phyloP scores from a whole-genome alignment of 2,888 invertebrate genomes.

The Ischnus inquisitorius region DNA sequence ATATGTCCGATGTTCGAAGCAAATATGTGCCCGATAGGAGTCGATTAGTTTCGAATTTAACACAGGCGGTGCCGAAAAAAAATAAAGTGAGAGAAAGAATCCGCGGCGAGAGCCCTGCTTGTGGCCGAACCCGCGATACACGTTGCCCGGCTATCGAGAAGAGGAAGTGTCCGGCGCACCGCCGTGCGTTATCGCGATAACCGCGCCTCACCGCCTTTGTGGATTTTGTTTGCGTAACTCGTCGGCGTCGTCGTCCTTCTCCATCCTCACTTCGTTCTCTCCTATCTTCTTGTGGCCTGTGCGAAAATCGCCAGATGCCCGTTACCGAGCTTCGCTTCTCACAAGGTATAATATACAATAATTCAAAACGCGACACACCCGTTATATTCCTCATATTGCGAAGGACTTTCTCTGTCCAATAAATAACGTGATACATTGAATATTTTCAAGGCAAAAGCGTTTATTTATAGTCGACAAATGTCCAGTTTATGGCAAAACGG shows the following conservation, averaged over 20 bases:
- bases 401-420: not conserved
- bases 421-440: not conserved
- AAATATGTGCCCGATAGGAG: slow-evolving; percentile 40
- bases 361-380: not conserved
- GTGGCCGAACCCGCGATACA: slow-evolving; percentile 33
- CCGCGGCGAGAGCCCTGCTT: not conserved
- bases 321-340: not conserved
- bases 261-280: slow-evolving; percentile 8
- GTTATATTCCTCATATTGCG: slow-evolving; percentile 14
- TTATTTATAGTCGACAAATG: not conserved
- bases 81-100: slow-evolving; percentile 13
- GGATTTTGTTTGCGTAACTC: slow-evolving; percentile 46
- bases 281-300: not conserved
- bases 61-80: not conserved
- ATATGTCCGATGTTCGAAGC: slow-evolving; percentile 43
- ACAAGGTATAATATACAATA: not conserved
- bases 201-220: slow-evolving; percentile 5
- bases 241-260: slow-evolving; percentile 30
- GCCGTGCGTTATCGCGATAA: slow-evolving; percentile 62
- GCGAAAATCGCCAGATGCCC: slow-evolving; percentile 14
- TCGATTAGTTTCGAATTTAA: slow-evolving; percentile 52
- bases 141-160: slow-evolving; percentile 56
- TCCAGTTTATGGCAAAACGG: too few relatives aligned
- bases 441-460: not conserved
- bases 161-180: slow-evolving; percentile 59